A percentile compares a stretch with the other conserved stretches of the same genome.
phyloP scores from a whole-genome alignment of 2,113 vertebrate species.

The Parus major region DNA sequence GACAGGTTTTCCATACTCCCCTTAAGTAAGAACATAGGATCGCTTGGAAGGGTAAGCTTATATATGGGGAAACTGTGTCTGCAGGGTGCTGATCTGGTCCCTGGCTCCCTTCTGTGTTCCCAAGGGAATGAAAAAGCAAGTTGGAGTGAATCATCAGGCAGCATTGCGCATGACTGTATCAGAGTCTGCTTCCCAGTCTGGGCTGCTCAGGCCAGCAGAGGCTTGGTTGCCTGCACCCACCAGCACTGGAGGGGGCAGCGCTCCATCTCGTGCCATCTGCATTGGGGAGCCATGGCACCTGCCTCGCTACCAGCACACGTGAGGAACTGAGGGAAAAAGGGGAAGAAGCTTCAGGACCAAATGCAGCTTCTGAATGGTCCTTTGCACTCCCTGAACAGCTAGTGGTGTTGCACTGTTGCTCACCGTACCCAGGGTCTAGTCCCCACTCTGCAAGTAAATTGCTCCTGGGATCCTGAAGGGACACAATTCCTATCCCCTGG shows the following conservation, averaged over 20 bases:
- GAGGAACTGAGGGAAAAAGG: neutral
- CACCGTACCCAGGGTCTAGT: rapidly evolving
- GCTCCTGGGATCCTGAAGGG: neutral
- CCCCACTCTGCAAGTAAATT: rapidly evolving
- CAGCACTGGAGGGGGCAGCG: neutral
- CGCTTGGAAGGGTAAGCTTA: neutral
- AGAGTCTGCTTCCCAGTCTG: neutral
- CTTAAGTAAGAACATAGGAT: neutral
- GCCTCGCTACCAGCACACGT: neutral
- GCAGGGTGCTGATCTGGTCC: neutral
- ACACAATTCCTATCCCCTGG: neutral
- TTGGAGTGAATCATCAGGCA: neutral
- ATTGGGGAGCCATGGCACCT: neutral
- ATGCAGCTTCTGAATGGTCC: rapidly evolving
- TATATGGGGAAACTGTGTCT: neutral
- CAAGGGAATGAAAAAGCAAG: neutral
- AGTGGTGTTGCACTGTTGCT: neutral
- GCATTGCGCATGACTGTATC: neutral
- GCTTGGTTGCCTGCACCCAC: neutral
- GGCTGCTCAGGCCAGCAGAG: neutral
- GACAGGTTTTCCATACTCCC: neutral
- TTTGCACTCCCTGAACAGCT: rapidly evolving
- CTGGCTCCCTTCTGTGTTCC: neutral
- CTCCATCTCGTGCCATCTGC: neutral
- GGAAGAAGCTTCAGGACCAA: neutral